These are phyloP conservation scores for Mormyrus iriodes DNA, from an alignment of 2,113 vertebrate species.

Conservation along the genomic window DNA sequence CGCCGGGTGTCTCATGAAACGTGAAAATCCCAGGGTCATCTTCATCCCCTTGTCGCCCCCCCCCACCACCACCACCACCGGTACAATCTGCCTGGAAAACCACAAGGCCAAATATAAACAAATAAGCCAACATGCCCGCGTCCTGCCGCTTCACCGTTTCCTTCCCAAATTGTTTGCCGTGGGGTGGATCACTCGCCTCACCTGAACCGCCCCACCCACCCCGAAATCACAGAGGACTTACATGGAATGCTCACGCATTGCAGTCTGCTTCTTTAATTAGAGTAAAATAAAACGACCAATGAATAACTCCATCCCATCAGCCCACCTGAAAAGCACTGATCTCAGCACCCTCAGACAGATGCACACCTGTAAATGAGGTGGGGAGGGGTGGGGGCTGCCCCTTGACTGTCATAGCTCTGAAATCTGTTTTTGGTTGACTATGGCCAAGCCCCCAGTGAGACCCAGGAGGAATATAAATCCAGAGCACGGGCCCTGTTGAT, in stretches of 20 bases:
- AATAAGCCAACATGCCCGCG: background rate
- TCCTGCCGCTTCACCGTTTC: background rate
- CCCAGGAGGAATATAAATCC: background rate
- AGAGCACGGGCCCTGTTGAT: background rate
- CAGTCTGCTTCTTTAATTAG: background rate
- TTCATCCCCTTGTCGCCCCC: background rate
- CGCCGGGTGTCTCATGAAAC: background rate
- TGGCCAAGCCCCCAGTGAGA: background rate
- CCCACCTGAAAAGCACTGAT: background rate
- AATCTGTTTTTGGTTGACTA: background rate
- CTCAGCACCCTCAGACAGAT: background rate
- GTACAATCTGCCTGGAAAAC: background rate
- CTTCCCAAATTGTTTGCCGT: background rate
- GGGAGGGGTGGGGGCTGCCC: background rate
- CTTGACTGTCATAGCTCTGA: background rate
- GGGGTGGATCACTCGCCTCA: background rate
- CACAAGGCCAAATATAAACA: background rate
- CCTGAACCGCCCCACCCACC: background rate
- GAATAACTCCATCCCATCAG: background rate
- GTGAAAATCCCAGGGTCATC: background rate
- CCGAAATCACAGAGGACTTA: background rate
- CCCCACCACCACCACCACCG: background rate
- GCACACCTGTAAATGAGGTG: background rate
- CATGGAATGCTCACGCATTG: background rate
- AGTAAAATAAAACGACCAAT: background rate